phyloP scores from a whole-genome alignment of 2,113 vertebrate species.

The Gobius niger region DNA sequence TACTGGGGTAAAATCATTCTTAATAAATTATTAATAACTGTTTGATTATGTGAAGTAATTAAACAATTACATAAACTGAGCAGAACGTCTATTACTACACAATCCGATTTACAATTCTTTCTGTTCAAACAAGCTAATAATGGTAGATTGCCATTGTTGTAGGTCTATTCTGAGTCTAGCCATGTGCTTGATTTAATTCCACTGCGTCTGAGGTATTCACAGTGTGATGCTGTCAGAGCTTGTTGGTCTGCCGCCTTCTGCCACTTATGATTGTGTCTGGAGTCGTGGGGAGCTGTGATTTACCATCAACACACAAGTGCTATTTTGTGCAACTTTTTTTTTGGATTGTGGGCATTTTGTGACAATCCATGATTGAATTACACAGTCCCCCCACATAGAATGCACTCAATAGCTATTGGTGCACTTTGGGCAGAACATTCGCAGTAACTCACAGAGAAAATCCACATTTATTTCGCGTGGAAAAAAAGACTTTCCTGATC shows the following conservation, averaged over 20 bases:
- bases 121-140: slow-evolving; percentile 12
- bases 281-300: slow-evolving; percentile 22
- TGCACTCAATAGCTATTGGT: slow-evolving; percentile 38
- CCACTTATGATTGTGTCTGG: slow-evolving; percentile 40
- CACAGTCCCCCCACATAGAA: slow-evolving; percentile 34
- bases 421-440: slow-evolving; percentile 17
- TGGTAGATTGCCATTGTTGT: background rate
- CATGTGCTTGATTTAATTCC: slow-evolving; percentile 29
- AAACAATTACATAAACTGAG: no score
- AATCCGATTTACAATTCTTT: background rate
- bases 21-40: no score
- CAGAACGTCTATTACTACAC: background rate
- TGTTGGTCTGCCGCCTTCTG: slow-evolving; percentile 32
- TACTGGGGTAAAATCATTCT: no score
- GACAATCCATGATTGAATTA: slow-evolving; percentile 8
- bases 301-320: slow-evolving; percentile 36
- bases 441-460: slow-evolving; percentile 35
- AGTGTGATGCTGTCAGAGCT: slow-evolving; percentile 29
- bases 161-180: slow-evolving; percentile 2
- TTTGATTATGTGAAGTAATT: no score
- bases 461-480: slow-evolving; percentile 12
- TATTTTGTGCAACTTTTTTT: slow-evolving; percentile 25
- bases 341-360: no score
- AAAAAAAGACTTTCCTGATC: slow-evolving; percentile 7
- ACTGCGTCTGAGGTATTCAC: slow-evolving; percentile 34